Evolutionary conservation across 2,797 vertebrate genomes (phyloP), one percentile per base, ranked within the genome.

Genomic region (Cossypha heuglini): DNA sequence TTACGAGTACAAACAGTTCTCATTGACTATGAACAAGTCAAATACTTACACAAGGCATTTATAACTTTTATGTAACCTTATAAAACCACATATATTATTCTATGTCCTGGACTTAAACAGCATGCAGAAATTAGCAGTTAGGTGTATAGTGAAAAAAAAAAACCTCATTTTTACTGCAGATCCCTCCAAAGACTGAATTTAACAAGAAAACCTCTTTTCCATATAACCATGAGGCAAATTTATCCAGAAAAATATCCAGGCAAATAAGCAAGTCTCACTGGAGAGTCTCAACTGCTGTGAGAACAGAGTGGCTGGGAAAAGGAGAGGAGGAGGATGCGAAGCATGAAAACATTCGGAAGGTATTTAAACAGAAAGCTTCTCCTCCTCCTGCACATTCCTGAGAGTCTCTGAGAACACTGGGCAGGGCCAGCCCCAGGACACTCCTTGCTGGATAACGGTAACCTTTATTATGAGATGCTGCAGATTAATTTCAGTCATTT

Each of bases 21-120:
- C 85, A 94, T 89, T 90, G 94, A 91, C 92, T 94, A 75, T 58
- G 91, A 75, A 86, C 76, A 88, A 95, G 76, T 94, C 82, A 94
- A 94, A 95, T 93, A 94, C 95, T 97, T 95, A 54, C 79, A 75
- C 46, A 90, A 91, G 82, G 54, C 62, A 84, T 95, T 91, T 91
- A 91, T 90, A 91, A 91, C 69, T 90, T 91, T 78, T 48, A 72
- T 84, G 62, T 68, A 90, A 86, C 64, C 76, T 68, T 86, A 84
- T 93, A 90, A 93, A 96, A 42, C 25, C 4, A 1, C n/a, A 38
- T 62, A n/a, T 59, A 51, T 82, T 92, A 48, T 75, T 75, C 59
- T 67, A 4, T 71, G 49, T 64, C 18, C 33, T 68, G 42, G 25
- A n/a, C 26, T 75, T 83, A 61, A 88, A 49, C 40, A 48, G 8